These are phyloP conservation scores for Amblyraja radiata DNA, from an alignment of 2,797 vertebrate genomes.

Conservation along the genomic window DNA sequence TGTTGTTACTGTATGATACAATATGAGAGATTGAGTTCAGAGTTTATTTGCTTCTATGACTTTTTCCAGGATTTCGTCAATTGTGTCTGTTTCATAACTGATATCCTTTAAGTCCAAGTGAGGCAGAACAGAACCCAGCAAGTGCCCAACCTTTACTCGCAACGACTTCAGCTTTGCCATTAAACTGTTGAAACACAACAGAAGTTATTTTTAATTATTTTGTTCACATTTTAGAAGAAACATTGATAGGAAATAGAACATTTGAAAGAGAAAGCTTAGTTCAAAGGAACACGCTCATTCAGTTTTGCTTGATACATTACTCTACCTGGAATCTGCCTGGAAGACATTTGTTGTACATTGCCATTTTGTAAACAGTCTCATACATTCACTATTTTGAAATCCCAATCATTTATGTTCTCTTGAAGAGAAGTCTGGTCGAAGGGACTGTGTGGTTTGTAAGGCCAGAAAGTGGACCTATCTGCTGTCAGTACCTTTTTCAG, in stretches of 20 bases:
- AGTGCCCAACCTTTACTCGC: constrained; percentile 62
- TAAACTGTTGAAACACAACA: constrained; percentile 48
- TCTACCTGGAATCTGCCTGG: neutral
- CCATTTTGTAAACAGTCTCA: neutral
- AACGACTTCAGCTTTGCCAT: constrained; percentile 58
- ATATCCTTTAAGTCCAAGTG: constrained; percentile 67
- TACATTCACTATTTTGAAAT: neutral
- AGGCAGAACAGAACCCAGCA: constrained; percentile 65
- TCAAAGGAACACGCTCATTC: neutral
- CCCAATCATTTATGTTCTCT: neutral
- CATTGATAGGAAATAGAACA: neutral
- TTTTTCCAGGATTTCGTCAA: constrained; percentile 71
- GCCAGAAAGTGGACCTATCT: neutral
- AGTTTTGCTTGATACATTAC: neutral
- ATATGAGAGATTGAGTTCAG: neutral
- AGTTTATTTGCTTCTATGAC: constrained; percentile 65
- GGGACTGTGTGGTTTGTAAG: neutral
- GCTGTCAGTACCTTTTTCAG: neutral
- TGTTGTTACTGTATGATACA: neutral
- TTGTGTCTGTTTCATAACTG: constrained; percentile 60
- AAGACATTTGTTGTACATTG: neutral
- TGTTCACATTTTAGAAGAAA: neutral
- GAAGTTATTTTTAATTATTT: neutral
- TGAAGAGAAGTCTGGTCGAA: neutral
- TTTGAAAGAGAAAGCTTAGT: neutral